Conservation (phyloP, 2,797 vertebrate genomes). For the Allobates femoralis region DNA sequence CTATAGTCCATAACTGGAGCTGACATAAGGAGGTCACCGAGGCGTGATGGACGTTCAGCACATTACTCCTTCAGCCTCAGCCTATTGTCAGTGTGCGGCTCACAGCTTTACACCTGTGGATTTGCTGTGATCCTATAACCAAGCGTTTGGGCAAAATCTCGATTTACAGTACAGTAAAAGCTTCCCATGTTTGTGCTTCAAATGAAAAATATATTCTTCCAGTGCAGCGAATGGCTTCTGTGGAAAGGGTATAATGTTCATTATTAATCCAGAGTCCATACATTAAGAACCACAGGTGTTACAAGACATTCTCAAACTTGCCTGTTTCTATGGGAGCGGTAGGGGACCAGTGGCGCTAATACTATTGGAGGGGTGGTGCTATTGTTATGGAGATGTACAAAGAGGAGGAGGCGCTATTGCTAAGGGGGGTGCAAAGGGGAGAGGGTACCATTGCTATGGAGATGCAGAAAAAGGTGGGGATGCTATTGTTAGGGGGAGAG, state of each 20-base stretch:
- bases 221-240: not conserved
- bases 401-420: no score
- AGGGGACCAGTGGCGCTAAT: no score
- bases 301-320: no score
- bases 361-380: no score
- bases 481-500: no score
- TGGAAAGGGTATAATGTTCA: not conserved
- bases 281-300: no score
- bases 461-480: no score
- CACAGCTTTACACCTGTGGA: not conserved
- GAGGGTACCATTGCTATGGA: no score
- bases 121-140: constrained; percentile 14
- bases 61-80: not conserved
- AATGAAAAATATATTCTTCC: not conserved
- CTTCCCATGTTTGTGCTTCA: not conserved
- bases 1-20: not conserved
- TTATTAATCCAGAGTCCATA: no score
- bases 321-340: no score
- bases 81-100: not conserved
- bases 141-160: not conserved
- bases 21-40: constrained; percentile 29
- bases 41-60: not conserved
- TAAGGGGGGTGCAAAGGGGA: no score
- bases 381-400: no score
- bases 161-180: not conserved